Evolutionary conservation across 2,113 vertebrate species (phyloP), one percentile per base, ranked within the genome.

Genomic region (Sturnira hondurensis): DNA sequence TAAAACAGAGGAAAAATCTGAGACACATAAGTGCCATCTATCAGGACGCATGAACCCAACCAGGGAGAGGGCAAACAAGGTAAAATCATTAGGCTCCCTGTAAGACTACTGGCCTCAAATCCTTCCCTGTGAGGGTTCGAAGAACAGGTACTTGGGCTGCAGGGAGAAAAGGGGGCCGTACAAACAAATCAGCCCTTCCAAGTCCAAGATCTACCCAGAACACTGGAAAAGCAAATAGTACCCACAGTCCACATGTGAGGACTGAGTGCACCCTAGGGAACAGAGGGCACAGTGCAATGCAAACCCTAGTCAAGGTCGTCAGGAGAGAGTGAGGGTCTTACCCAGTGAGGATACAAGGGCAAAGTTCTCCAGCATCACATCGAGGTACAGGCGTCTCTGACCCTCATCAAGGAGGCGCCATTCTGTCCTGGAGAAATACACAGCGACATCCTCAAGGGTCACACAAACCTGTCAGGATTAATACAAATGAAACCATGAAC

Each of bases 331-430:
- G 28, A 28, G 17, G 4, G 41, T 33, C 74, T 93, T 61, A 87
- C 74, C 65, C 41, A 81, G 33, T 0, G 92, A 87, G 5, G 74
- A 71, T 61, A 80, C 4, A 2, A 93, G 65, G 1, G 11, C 28
- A 17, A 81, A 81, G 63, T 73, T 93, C 85, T 93, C 92, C 65
- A 81, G 54, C 92, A 93, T 81, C 84, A 93, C 74, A 5, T n/a
- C 26, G 1, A 5, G 41, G 65, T 87, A 93, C 19, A 88, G 76
- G 14, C 2, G 0, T 28, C 76, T 81, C 85, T 88, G 85, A 52
- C n/a, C 36, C 2, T 52, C 81, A n/a, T 65, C 56, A 4, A 92
- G 91, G 14, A 76, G 81, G 4, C 47, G 12, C 85, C 92, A 88
- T 41, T 88, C 92, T 28, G 61, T 86, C 73, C 73, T 12, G n/a